phyloP scores from a whole-genome alignment of 2,113 vertebrate genomes.

The Aramus guarauna region DNA sequence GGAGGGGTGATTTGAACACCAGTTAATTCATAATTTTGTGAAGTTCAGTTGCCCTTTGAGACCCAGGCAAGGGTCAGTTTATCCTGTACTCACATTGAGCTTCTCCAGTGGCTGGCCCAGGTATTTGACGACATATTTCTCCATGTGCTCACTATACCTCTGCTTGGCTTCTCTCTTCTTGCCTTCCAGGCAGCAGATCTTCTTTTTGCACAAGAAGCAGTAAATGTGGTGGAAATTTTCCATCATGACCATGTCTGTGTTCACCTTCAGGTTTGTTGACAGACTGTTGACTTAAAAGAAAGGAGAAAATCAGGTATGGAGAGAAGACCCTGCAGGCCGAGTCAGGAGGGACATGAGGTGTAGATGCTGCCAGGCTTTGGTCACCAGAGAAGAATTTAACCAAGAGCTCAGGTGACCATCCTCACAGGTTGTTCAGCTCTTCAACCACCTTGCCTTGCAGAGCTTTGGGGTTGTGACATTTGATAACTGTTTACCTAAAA shows the following conservation, averaged over 20 bases:
- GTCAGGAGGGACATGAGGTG: not conserved
- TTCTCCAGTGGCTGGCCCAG: conserved; percentile 54
- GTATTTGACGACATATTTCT: not conserved
- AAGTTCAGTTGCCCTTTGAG: not conserved
- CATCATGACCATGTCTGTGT: conserved; percentile 52
- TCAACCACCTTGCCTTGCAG: not conserved
- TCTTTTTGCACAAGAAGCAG: conserved; percentile 29
- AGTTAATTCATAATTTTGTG: not conserved
- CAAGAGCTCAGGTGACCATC: not conserved
- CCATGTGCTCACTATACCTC: not conserved
- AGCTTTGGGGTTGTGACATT: not conserved
- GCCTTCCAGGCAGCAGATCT: conserved; percentile 27
- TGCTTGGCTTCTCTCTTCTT: conserved; percentile 41
- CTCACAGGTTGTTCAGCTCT: not conserved
- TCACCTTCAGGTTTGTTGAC: conserved; percentile 25
- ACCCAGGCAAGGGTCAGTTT: not conserved
- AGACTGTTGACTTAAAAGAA: not conserved
- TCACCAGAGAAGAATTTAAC: not conserved
- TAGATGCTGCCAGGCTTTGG: not conserved
- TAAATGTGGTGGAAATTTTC: conserved; percentile 60
- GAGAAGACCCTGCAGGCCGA: not conserved
- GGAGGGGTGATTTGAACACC: not conserved
- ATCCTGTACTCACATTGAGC: conserved; percentile 22
- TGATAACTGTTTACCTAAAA: not conserved
- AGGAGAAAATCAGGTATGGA: not conserved